Conservation (phyloP, 1,140 invertebrate genomes). For the Cotesia chilonis region DNA sequence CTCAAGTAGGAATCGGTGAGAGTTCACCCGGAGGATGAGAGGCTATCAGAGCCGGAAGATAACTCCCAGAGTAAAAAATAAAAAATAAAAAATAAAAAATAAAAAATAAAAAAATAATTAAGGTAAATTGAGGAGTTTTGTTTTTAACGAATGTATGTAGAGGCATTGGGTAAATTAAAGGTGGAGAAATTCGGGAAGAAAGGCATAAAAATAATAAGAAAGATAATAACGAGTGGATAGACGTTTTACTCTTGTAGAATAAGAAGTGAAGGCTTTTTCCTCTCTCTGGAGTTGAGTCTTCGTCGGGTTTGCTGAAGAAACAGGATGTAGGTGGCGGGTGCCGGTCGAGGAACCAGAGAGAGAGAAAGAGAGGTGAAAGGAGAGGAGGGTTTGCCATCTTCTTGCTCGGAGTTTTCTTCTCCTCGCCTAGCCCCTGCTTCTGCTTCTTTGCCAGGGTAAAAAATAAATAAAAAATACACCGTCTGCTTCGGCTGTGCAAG, state of each 20-base stretch:
- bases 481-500: slow-evolving; percentile 17
- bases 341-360: slow-evolving; percentile 35
- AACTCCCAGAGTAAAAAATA: too few species aligned
- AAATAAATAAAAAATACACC: slow-evolving; percentile 36
- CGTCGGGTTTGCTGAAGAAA: slow-evolving; percentile 39
- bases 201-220: slow-evolving; percentile 47
- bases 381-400: slow-evolving; percentile 8
- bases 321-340: slow-evolving; percentile 45
- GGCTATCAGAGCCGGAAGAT: neutral
- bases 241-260: neutral
- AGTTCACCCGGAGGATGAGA: neutral
- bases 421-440: too few species aligned
- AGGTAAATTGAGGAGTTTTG: neutral
- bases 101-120: too few species aligned
- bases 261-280: slow-evolving; percentile 3
- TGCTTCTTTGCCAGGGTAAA: slow-evolving; percentile 16
- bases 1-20: slow-evolving; percentile 35
- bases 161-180: too few species aligned
- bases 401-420: too few species aligned
- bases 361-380: slow-evolving; percentile 37
- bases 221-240: slow-evolving; percentile 25
- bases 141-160: too few species aligned
- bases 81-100: too few species aligned
- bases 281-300: slow-evolving; percentile 7
- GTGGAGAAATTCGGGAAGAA: slow-evolving; percentile 33